phyloP scores from a whole-genome alignment of 2,797 vertebrate species.

The Lepilemur ruficaudatus region DNA sequence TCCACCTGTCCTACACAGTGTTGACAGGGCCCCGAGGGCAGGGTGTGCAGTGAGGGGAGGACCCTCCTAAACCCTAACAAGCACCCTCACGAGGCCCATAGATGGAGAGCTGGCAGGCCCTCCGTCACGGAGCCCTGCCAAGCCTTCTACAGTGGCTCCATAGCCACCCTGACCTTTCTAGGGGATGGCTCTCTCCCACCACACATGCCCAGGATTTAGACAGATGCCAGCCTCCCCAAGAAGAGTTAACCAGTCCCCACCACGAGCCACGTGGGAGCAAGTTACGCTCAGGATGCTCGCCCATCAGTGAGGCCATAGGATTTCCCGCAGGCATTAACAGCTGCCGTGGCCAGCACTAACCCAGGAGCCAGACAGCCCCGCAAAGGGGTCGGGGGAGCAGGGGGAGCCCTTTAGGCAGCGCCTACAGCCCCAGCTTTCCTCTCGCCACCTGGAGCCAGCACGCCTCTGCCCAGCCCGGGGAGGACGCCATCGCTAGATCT shows the following conservation, averaged over 20 bases:
- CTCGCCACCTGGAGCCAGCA: not conserved
- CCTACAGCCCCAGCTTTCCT: not conserved
- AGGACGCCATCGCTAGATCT: not conserved
- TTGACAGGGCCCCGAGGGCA: not conserved
- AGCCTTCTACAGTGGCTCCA: not conserved
- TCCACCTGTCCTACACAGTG: not conserved
- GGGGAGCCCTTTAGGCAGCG: not conserved
- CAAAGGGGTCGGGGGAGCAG: not conserved
- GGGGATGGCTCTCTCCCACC: not conserved
- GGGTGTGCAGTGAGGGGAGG: not conserved
- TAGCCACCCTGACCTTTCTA: not conserved
- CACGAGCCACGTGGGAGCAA: not conserved
- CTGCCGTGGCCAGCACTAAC: not conserved
- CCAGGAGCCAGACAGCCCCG: not conserved
- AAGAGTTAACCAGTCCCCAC: not conserved
- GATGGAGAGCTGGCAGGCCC: not conserved
- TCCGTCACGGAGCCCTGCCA: fast-evolving
- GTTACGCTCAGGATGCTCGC: not conserved
- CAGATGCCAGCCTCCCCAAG: not conserved
- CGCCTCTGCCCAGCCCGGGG: not conserved
- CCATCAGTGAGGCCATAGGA: not conserved
- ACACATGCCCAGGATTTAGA: not conserved
- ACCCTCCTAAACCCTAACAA: not conserved
- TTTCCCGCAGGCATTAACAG: not conserved
- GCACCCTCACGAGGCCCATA: fast-evolving